phyloP scores from a whole-genome alignment of 2,797 vertebrate genomes.

The Pseudochromis fuscus region DNA sequence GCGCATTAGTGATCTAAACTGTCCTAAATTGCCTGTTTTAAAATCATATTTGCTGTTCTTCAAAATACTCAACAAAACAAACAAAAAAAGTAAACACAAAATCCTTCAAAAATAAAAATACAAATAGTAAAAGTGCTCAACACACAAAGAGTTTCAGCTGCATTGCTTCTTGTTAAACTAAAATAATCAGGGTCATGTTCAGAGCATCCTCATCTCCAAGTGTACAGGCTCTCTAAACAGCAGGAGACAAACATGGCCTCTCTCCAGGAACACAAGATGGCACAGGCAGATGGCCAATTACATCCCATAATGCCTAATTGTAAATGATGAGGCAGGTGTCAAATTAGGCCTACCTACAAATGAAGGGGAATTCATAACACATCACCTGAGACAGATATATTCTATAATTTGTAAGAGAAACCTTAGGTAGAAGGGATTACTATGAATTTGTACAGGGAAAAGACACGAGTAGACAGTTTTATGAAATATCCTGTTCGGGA shows the following conservation, averaged over 20 bases:
- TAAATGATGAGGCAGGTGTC: slow-evolving; percentile 87
- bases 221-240: slow-evolving; percentile 72
- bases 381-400: slow-evolving; percentile 20
- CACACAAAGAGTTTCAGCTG: background rate
- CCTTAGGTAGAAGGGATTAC: background rate
- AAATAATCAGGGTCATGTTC: slow-evolving; percentile 43
- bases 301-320: slow-evolving; percentile 85
- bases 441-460: background rate
- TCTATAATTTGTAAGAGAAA: slow-evolving; percentile 28
- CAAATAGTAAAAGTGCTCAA: background rate
- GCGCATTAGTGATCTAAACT: background rate
- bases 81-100: too few species aligned
- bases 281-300: slow-evolving; percentile 86
- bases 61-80: too few species aligned
- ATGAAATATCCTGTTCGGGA: background rate
- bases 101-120: too few species aligned
- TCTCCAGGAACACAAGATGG: slow-evolving; percentile 84
- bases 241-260: slow-evolving; percentile 76
- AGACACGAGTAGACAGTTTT: background rate
- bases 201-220: slow-evolving; percentile 50
- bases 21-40: slow-evolving; percentile 15
- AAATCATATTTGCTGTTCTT: too few species aligned
- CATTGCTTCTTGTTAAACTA: slow-evolving; percentile 18
- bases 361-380: slow-evolving; percentile 62
- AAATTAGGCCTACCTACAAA: slow-evolving; percentile 83